Evolutionary conservation across 1,140 invertebrate species (phyloP), one percentile per base, ranked within the genome.

Genomic region (Leptopilina boulardi): DNA sequence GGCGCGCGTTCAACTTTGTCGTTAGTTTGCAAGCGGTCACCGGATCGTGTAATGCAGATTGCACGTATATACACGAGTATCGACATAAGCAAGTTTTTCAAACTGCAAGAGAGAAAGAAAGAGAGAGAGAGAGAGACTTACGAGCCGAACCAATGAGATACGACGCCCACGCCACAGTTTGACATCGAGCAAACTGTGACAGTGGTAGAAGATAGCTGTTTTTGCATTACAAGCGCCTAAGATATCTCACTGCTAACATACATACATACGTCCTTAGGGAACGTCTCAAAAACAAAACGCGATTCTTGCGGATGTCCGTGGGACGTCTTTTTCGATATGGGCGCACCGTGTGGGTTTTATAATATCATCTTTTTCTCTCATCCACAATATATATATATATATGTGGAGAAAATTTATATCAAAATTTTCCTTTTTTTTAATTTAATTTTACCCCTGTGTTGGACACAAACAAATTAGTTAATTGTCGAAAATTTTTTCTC

Each of bases 111-210:
- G 34, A 38, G 34, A 9, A 30, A 30, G 26, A 30, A 5, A 30
- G 26, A 30, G 26, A 30, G 26, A 30, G 26, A 30, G 26, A 30
- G 26, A 30, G 26, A 79, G 75, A 44, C 41, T 73, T 75, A 73
- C 75, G 73, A 76, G 74, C 71, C 23, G 70, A 73, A 71, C 74
- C 77, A 82, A 77, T 77, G 78, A 77, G 78, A 78, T 21, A 75
- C 79, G 73, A 78, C 81, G 77, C 81, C 79, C 77, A 82, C 81
- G 81, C 78, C 47, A 42, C 15, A 70, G 74, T 80, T 80, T 82
- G 81, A 80, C 81, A 76, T 18, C 59, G 70, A 78, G 79, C 81
- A 80, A 82, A 82, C 80, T 75, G 75, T 77, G 79, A 80, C 81
- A 78, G 77, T 79, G 70, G 73, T 82, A 74, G 75, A 73, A 66